phyloP scores from a whole-genome alignment of 1,140 invertebrate species.

The Lasioglossum albipes region DNA sequence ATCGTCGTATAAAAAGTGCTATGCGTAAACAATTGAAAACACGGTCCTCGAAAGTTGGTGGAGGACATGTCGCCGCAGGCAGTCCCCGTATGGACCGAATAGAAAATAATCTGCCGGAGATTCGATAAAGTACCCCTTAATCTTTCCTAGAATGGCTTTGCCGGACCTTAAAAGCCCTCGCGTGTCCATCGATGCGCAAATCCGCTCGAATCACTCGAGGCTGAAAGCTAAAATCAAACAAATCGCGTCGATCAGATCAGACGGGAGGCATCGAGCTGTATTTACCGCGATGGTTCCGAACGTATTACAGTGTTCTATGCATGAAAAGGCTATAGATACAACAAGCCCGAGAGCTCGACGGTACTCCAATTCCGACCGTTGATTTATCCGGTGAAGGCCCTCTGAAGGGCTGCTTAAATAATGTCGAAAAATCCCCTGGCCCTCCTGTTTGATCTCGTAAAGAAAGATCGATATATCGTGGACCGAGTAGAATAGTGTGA shows the following conservation, averaged over 20 bases:
- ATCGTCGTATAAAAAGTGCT: no score
- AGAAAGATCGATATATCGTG: slow-evolving; percentile 26
- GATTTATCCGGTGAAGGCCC: slow-evolving; percentile 56
- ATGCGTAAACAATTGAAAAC: no score
- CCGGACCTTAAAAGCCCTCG: slow-evolving; percentile 30
- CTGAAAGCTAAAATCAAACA: slow-evolving; percentile 62
- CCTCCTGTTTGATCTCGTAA: neutral
- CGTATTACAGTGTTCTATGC: slow-evolving; percentile 48
- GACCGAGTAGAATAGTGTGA: neutral
- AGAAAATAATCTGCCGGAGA: neutral
- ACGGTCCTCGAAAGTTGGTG: no score
- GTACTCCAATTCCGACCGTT: slow-evolving; percentile 67
- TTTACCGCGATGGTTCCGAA: slow-evolving; percentile 56
- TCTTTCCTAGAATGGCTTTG: slow-evolving; percentile 26
- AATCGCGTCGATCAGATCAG: slow-evolving; percentile 14
- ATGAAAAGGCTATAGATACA: slow-evolving; percentile 22
- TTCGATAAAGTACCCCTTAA: neutral
- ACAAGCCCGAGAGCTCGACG: slow-evolving; percentile 32
- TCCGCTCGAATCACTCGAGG: slow-evolving; percentile 51
- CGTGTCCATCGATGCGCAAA: slow-evolving; percentile 26
- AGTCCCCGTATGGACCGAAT: no score
- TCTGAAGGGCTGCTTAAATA: slow-evolving; percentile 66
- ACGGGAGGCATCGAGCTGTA: slow-evolving; percentile 28
- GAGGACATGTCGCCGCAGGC: no score
- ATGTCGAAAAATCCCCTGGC: slow-evolving; percentile 61